phyloP scores from a whole-genome alignment of 2,797 vertebrate genomes.

The Masticophis lateralis region DNA sequence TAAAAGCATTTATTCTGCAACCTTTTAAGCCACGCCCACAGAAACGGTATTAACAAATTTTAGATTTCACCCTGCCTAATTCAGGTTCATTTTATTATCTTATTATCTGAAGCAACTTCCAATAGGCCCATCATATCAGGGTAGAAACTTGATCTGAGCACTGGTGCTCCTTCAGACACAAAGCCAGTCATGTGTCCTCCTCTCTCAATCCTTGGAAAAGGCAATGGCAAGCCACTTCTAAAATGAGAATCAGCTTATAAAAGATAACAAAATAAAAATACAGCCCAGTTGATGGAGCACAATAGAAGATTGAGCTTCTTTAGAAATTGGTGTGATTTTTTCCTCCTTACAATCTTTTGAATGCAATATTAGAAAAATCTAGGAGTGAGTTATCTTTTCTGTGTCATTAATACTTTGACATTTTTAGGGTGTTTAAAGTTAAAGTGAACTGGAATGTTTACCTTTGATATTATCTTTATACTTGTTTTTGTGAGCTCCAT shows the following conservation, averaged over 20 bases:
- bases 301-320: neutral
- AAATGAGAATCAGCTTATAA: neutral
- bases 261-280: neutral
- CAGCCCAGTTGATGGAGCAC: neutral
- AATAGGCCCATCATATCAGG: neutral
- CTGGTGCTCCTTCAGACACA: neutral
- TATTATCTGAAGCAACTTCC: neutral
- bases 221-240: neutral
- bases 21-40: too few relatives aligned
- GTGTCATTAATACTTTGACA: neutral
- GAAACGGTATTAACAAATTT: too few relatives aligned
- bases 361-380: neutral
- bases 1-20: too few relatives aligned
- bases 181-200: neutral
- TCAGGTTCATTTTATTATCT: neutral
- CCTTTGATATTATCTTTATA: neutral
- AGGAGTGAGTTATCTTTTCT: neutral
- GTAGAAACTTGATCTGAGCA: neutral
- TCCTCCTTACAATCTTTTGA: neutral
- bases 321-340: neutral
- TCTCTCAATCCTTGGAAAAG: neutral
- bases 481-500: neutral
- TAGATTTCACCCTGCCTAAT: neutral
- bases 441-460: neutral
- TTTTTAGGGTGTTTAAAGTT: neutral